These are phyloP conservation scores for Cheilosia variabilis DNA, from an alignment of 2,888 invertebrate genomes.

Conservation along the genomic window DNA sequence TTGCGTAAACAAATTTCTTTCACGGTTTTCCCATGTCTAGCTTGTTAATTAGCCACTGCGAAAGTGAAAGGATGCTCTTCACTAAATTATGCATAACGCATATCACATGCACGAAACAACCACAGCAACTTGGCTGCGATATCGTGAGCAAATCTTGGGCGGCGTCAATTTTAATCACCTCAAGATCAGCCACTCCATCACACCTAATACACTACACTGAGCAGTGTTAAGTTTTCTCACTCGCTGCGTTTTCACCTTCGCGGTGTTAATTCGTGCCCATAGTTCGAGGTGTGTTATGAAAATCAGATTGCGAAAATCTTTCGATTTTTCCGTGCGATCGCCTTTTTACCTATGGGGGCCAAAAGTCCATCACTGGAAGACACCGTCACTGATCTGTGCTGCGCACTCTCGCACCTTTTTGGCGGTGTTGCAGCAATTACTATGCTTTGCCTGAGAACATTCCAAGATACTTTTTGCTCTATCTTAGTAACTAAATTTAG, in stretches of 20 bases:
- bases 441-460: constrained; percentile 62
- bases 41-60: neutral
- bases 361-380: constrained; percentile 72
- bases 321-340: constrained; percentile 55
- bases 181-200: constrained; percentile 29
- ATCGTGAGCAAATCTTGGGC: constrained; percentile 40
- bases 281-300: constrained; percentile 67
- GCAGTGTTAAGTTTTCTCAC: constrained; percentile 22
- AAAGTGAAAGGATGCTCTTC: constrained; percentile 35
- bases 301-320: constrained; percentile 71
- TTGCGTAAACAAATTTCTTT: too few relatives aligned
- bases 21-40: too few relatives aligned
- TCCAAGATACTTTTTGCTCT: constrained; percentile 50
- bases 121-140: neutral
- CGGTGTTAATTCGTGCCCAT: constrained; percentile 68
- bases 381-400: constrained; percentile 39
- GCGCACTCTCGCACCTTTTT: constrained; percentile 72
- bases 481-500: constrained; percentile 40
- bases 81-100: neutral
- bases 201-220: neutral
- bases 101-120: neutral
- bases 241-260: constrained; percentile 12
- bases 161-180: constrained; percentile 42
- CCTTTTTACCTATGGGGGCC: constrained; percentile 52
- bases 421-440: constrained; percentile 47